phyloP scores from a whole-genome alignment of 2,888 invertebrate genomes.

The Adela reaumurella region DNA sequence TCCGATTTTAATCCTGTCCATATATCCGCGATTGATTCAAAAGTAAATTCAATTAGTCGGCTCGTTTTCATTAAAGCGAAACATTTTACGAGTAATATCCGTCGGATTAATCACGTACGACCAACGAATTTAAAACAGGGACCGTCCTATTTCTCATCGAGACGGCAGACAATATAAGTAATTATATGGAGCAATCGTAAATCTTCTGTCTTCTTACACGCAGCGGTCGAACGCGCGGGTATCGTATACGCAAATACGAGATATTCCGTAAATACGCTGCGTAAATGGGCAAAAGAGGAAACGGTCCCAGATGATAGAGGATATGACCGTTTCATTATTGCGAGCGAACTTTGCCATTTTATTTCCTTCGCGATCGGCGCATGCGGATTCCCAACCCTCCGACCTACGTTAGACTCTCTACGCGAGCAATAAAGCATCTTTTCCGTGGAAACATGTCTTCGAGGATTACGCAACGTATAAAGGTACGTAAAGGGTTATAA shows the following conservation, averaged over 20 bases:
- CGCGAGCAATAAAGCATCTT: not conserved
- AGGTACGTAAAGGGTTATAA: not conserved
- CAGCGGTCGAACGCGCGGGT: too few relatives aligned
- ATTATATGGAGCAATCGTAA: not conserved
- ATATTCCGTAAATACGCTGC: not conserved
- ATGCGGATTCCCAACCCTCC: not conserved
- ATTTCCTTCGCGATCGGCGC: not conserved
- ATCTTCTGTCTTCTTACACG: not conserved
- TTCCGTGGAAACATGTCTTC: not conserved
- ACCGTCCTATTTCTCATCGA: not conserved
- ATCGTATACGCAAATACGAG: too few relatives aligned
- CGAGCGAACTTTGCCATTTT: not conserved
- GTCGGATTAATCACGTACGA: not conserved
- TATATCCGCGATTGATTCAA: not conserved
- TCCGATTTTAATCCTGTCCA: not conserved
- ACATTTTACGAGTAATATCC: not conserved
- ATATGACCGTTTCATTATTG: not conserved
- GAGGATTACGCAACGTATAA: not conserved
- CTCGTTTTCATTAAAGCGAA: not conserved
- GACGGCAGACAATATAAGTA: not conserved
- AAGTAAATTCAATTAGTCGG: not conserved
- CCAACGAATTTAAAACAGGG: not conserved
- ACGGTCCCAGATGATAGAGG: not conserved
- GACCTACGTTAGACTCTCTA: not conserved
- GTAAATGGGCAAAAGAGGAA: not conserved